Base-by-base conservation (phyloP, 2,888 invertebrate species). In the Xylota sylvarum region DNA sequence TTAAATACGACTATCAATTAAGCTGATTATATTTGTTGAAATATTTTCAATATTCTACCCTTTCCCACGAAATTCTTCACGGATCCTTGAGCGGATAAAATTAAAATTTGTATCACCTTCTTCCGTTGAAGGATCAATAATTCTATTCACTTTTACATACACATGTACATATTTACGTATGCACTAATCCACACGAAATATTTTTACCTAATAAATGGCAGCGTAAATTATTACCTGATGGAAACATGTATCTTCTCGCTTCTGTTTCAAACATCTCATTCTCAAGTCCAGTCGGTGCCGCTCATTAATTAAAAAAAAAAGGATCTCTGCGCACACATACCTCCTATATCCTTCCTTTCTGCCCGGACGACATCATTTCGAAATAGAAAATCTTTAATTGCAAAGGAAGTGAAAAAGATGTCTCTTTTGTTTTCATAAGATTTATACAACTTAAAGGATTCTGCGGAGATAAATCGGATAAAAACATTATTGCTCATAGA, bases 241-340 rank as follows among this genome's bases (percentile, higher is more conserved):
- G 40, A 65, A 35, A 79, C 67, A 79, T 19, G 48, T 7, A 55
- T 78, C 43, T 56, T 73, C 55, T 62, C 67, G 62, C 73, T 69
- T 79, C 83, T 84, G 83, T 79, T 58, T 80, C 19, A 52, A 64
- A 48, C 10, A 43, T 64, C 27, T 30, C 30, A n/a, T n/a, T n/a
- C 56, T 48, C 17, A 17, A 12, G 35, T 27, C 5, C 14, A 48
- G 27, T 56, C n/a, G n/a, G n/a, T 64, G 10, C 62, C 65, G 55
- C 62, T 62, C 55, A 76, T 81, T 81, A 81, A 81, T 81, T 74
- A 50, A 32, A 55, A 69, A 62, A 72, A 56, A 37, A 67, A 56
- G 46, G 52, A 37, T 23, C 23, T 23, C 23, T 23, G 2, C 55
- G 30, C 52, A 60, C 50, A 43, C n/a, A 67, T n/a, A 65, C 48